Conservation (phyloP, 2,797 vertebrate genomes). For the Alca torda region DNA sequence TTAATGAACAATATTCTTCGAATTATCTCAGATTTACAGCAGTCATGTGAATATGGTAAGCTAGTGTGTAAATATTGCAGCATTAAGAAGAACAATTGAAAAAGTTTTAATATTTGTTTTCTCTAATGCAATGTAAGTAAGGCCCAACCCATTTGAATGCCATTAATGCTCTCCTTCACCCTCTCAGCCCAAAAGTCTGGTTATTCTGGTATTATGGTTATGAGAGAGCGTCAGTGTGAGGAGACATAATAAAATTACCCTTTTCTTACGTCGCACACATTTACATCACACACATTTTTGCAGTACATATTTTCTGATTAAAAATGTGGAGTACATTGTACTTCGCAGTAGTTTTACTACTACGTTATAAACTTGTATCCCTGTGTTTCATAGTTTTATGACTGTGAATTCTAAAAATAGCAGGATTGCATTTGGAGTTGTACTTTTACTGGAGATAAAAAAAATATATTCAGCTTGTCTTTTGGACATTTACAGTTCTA, state of each 20-base stretch:
- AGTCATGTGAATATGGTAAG: constrained; percentile 96
- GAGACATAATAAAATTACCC: neutral
- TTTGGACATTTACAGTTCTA: neutral
- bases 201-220: neutral
- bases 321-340: neutral
- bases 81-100: neutral
- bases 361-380: neutral
- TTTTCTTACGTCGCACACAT: neutral
- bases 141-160: neutral
- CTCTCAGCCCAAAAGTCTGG: neutral
- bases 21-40: constrained; percentile 97
- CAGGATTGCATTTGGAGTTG: neutral
- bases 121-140: neutral
- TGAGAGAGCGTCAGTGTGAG: neutral
- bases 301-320: neutral
- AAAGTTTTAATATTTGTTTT: neutral
- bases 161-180: neutral
- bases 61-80: neutral
- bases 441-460: neutral
- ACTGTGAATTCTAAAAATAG: neutral
- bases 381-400: neutral
- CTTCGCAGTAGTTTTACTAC: neutral
- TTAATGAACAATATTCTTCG: constrained; percentile 98
- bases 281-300: neutral
- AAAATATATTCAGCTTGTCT: neutral